Conservation (phyloP, 2,888 invertebrate genomes). For the Latrodectus elegans region DNA sequence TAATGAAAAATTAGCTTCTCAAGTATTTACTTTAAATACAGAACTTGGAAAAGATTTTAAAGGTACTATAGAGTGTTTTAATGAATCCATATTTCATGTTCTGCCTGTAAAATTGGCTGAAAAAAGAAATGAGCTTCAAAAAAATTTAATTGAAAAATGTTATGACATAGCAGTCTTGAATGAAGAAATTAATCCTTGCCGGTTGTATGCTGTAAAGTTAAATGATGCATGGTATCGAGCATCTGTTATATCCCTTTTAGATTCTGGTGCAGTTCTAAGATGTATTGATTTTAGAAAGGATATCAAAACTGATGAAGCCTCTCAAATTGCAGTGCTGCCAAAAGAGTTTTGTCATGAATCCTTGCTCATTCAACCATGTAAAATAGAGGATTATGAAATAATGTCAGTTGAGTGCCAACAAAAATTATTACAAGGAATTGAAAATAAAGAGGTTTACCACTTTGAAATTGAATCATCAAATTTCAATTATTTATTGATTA, state of each 20-base stretch:
- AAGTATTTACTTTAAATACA: conserved; percentile 24
- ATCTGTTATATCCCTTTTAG: background rate
- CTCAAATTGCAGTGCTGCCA: conserved; percentile 21
- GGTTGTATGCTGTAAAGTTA: conserved; percentile 53
- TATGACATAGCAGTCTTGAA: background rate
- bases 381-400: conserved; percentile 15
- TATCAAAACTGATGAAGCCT: background rate
- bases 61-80: conserved; percentile 25
- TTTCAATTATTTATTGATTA: background rate
- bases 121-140: conserved; percentile 17
- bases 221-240: conserved; percentile 39
- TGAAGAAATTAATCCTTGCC: conserved; percentile 6
- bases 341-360: conserved; percentile 37
- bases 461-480: background rate
- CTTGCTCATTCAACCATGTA: conserved; percentile 28
- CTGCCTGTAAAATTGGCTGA: conserved; percentile 24
- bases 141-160: conserved; percentile 3
- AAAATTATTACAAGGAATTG: background rate
- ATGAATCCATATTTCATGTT: conserved; percentile 21
- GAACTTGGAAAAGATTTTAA: conserved; percentile 20
- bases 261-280: conserved; percentile 21
- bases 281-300: conserved; percentile 45
- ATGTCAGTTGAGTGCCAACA: background rate
- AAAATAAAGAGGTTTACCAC: background rate
- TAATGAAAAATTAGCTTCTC: conserved; percentile 22